phyloP scores from a whole-genome alignment of 2,888 invertebrate genomes.

The Biston betularia region DNA sequence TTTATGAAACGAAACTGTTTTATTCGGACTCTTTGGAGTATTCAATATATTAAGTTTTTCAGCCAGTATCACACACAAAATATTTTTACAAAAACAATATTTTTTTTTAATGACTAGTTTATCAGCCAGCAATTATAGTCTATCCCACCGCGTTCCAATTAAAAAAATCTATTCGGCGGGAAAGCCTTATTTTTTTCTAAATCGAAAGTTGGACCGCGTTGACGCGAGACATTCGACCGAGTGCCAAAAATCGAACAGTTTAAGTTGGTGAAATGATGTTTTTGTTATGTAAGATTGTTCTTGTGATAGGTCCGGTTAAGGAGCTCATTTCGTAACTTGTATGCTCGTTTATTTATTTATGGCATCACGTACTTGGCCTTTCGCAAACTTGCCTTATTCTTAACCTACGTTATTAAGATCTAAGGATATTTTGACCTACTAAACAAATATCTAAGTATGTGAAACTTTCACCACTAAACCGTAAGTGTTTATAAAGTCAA shows the following conservation, averaged over 20 bases:
- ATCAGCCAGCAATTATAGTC: not conserved
- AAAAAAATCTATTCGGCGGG: constrained; percentile 30
- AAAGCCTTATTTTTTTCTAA: constrained; percentile 47
- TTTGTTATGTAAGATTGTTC: constrained; percentile 70
- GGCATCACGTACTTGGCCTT: constrained; percentile 9
- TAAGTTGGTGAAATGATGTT: constrained; percentile 75
- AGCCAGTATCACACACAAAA: constrained; percentile 2
- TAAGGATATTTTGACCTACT: too few species aligned
- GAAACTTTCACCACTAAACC: too few species aligned
- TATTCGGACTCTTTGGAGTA: too few species aligned
- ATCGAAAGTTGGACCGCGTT: constrained; percentile 68
- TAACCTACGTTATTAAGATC: not conserved
- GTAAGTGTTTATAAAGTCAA: too few species aligned
- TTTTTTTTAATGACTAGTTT: constrained; percentile 1
- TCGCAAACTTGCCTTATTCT: not conserved
- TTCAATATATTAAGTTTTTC: not conserved
- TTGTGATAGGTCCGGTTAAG: constrained; percentile 50
- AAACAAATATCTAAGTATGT: too few species aligned
- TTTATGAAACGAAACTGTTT: too few species aligned
- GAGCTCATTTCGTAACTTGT: constrained; percentile 34
- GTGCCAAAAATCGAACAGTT: constrained; percentile 69
- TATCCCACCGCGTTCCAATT: constrained; percentile 22
- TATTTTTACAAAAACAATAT: not conserved
- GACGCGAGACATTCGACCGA: constrained; percentile 62
- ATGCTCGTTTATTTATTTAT: constrained; percentile 22